Evolutionary conservation across 2,113 vertebrate species (phyloP).

Genomic region (Malurus cyaneus): DNA sequence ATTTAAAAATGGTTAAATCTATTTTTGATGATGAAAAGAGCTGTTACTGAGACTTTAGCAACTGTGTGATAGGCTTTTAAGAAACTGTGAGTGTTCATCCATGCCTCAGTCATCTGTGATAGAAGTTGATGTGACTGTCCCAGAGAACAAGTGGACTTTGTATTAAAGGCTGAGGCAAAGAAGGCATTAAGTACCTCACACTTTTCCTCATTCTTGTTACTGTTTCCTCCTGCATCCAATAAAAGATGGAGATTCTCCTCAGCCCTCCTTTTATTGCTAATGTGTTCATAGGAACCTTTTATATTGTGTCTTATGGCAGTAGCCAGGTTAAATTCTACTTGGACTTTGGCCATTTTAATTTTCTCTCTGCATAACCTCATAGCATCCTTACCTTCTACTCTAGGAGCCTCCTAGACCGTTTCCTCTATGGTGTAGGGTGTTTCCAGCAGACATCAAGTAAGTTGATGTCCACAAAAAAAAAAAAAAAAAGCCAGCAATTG

Average conservation of each 20-base stretch:
- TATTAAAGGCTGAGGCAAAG: neutral
- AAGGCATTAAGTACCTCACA: neutral
- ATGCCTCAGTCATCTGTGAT: neutral
- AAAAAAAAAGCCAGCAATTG: neutral
- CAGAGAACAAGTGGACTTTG: neutral
- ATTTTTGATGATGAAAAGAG: neutral
- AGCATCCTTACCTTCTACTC: neutral
- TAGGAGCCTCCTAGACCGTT: neutral
- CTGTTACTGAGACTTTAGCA: neutral
- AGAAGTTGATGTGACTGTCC: neutral
- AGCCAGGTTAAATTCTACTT: neutral
- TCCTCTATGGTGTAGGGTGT: neutral
- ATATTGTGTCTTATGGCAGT: neutral
- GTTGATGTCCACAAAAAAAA: neutral
- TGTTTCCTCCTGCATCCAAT: neutral
- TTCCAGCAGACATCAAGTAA: neutral
- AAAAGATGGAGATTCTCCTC: neutral
- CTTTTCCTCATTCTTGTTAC: neutral
- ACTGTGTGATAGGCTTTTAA: neutral
- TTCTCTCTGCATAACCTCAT: neutral
- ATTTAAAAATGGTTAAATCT: slow-evolving; percentile 1
- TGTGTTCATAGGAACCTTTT: neutral
- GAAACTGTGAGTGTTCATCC: neutral
- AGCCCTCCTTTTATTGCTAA: no score
- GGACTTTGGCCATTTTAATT: neutral